Percentiles rank a stretch among this genome's conserved stretches.
These are phyloP conservation scores for Trichogramma dendrolimi DNA, from an alignment of 2,888 invertebrate species.

Conservation along the genomic window DNA sequence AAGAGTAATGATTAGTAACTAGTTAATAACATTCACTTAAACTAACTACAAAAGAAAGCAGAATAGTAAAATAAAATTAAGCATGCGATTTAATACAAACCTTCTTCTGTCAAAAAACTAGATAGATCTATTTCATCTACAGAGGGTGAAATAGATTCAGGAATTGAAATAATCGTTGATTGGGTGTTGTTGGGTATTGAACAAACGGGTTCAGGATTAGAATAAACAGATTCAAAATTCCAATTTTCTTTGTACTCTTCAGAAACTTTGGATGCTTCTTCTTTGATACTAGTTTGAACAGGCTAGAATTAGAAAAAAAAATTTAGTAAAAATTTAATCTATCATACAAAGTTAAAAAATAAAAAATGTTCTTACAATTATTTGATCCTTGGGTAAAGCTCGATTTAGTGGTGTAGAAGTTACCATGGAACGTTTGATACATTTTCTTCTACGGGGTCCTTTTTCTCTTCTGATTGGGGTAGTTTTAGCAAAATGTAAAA, in stretches of 20 bases:
- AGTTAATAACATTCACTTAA: no score
- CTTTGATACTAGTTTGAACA: no score
- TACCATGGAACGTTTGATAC: conserved; percentile 49
- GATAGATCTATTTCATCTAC: no score
- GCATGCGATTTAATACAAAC: conserved; percentile 47
- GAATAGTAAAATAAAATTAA: background rate
- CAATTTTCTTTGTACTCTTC: conserved; percentile 50
- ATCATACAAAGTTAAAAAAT: background rate
- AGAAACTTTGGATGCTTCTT: conserved; percentile 36
- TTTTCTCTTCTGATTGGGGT: conserved; percentile 45
- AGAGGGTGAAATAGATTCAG: no score
- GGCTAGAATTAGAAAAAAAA: background rate
- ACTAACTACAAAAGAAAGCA: no score
- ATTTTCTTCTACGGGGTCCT: conserved; percentile 47
- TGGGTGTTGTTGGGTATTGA: no score
- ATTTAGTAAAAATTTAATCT: background rate
- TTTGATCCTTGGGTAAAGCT: conserved; percentile 41
- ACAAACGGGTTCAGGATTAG: conserved; percentile 40
- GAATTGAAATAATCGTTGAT: no score
- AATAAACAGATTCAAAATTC: conserved; percentile 38
- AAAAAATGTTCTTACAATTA: conserved; percentile 36
- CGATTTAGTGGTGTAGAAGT: conserved; percentile 47
- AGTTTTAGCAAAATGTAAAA: conserved; percentile 48
- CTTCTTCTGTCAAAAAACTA: conserved; percentile 45
- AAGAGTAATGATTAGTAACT: no score